These are phyloP conservation scores for Labia minor DNA, from an alignment of 2,888 invertebrate species.

Conservation along the genomic window DNA sequence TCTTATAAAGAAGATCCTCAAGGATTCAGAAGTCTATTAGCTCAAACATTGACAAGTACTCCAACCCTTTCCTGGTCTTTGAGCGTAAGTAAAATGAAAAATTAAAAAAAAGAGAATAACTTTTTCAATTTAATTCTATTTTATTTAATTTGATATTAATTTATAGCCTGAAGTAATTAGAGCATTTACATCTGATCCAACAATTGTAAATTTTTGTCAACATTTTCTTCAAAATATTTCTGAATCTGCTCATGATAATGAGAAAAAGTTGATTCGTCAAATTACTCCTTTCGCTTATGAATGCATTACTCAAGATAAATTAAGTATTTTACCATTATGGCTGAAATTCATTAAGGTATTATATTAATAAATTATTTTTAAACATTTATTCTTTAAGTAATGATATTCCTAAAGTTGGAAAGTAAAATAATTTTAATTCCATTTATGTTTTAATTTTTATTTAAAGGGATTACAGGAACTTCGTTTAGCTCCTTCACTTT, in stretches of 20 bases:
- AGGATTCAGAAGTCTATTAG: conserved; percentile 65
- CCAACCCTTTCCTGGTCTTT: conserved; percentile 56
- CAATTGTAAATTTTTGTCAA: conserved; percentile 56
- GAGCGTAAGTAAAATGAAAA: conserved; percentile 28
- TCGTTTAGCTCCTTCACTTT: conserved; percentile 42
- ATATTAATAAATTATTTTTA: conserved; percentile 24
- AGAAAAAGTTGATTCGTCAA: conserved; percentile 44
- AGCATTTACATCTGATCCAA: conserved; percentile 62
- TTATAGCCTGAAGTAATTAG: conserved; percentile 50
- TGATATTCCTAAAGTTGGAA: too few relatives aligned
- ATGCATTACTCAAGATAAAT: conserved; percentile 67
- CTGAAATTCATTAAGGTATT: conserved; percentile 55
- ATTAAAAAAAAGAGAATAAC: background rate
- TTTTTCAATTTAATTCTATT: background rate
- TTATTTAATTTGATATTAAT: background rate
- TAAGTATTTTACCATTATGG: conserved; percentile 63
- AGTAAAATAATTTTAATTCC: too few relatives aligned
- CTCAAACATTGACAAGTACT: conserved; percentile 68
- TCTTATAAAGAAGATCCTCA: conserved; percentile 77
- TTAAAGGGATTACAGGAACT: conserved; percentile 45
- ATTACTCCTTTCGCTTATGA: conserved; percentile 63
- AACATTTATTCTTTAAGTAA: too few relatives aligned
- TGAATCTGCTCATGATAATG: conserved; percentile 27
- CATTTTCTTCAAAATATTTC: conserved; percentile 43
- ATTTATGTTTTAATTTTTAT: conserved; percentile 26